A percentile compares a stretch with the other conserved stretches of the same genome.
Evolutionary conservation across 2,113 vertebrate species (phyloP).

Genomic region (Heterotilapia buettikoferi): DNA sequence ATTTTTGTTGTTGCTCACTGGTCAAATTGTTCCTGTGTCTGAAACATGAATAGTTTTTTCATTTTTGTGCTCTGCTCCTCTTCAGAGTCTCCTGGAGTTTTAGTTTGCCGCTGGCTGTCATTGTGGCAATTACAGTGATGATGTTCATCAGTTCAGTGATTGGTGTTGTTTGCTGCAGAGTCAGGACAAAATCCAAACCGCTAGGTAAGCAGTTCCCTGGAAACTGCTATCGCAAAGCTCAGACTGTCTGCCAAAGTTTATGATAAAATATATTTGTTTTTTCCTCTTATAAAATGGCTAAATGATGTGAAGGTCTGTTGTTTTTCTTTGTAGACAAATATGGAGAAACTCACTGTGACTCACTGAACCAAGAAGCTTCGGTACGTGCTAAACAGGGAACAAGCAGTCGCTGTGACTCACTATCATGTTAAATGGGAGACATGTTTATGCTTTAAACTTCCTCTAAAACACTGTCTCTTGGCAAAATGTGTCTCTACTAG

Average conservation of each 20-base stretch:
- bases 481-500: conserved; percentile 15
- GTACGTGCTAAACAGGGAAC: conserved; percentile 51
- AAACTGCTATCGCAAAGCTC: not conserved
- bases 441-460: not conserved
- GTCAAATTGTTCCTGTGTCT: not conserved
- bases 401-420: conserved; percentile 47
- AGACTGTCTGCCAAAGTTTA: not conserved
- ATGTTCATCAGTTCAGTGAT: conserved; percentile 32
- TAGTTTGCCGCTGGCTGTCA: not conserved
- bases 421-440: not conserved
- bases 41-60: not conserved
- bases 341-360: conserved; percentile 35
- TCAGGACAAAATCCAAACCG: conserved; percentile 32
- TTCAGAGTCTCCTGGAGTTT: conserved; percentile 45
- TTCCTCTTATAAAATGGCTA: not conserved
- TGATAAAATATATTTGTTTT: not conserved
- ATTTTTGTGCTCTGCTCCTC: not conserved
- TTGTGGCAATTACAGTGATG: conserved; percentile 33
- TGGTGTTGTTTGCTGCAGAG: conserved; percentile 23
- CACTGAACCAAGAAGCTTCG: conserved; percentile 12
- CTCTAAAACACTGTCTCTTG: not conserved
- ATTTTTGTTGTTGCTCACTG: not conserved
- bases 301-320: not conserved
- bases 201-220: conserved; percentile 3
- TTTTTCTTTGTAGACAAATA: conserved; percentile 41